Evolutionary conservation across 2,113 vertebrate genomes (phyloP).

Genomic region (Sander vitreus): DNA sequence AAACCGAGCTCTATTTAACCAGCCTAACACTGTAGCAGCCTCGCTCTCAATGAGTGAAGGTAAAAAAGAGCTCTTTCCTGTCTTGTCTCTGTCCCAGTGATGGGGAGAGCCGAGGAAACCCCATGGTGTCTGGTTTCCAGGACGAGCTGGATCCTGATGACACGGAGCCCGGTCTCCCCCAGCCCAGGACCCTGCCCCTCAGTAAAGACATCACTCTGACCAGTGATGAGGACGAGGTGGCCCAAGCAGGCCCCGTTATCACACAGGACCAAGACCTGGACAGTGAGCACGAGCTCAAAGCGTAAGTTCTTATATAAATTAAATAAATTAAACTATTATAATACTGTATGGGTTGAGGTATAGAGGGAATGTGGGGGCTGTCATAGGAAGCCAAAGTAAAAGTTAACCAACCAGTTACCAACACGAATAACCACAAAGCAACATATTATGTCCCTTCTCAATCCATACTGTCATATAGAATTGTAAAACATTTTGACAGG

Average conservation of each 20-base stretch:
- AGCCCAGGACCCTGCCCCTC: conserved; percentile 67
- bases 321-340: too few species aligned
- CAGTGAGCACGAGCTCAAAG: conserved; percentile 74
- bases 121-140: conserved; percentile 93
- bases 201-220: conserved; percentile 86
- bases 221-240: conserved; percentile 88
- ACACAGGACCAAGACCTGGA: conserved; percentile 71
- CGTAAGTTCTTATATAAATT: conserved; percentile 76
- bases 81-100: conserved; percentile 82
- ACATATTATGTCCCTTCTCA: not conserved
- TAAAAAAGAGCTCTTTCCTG: not conserved
- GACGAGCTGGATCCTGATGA: conserved; percentile 95
- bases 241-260: conserved; percentile 39
- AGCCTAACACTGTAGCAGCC: not conserved
- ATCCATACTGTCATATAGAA: not conserved
- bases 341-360: not conserved
- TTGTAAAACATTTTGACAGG: not conserved
- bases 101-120: conserved; percentile 87
- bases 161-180: conserved; percentile 67
- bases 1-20: not conserved
- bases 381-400: not conserved
- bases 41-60: not conserved
- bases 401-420: not conserved
- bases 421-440: not conserved
- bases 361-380: not conserved